These are phyloP conservation scores for Augiades crinisus DNA, from an alignment of 2,888 invertebrate genomes.

Conservation along the genomic window DNA sequence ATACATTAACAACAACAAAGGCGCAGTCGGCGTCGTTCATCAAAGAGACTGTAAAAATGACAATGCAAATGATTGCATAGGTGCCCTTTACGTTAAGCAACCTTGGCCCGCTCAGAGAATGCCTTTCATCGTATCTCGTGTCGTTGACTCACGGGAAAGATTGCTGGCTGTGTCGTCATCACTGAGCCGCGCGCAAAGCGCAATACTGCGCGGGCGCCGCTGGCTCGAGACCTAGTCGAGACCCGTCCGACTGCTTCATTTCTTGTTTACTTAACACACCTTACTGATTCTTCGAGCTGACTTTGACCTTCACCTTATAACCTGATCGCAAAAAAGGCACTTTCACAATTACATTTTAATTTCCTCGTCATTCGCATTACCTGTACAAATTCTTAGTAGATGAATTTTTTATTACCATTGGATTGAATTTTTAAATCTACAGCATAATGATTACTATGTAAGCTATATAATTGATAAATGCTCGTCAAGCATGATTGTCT, in stretches of 20 bases:
- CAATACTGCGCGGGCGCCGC: conserved; percentile 2
- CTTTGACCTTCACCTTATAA: conserved; percentile 24
- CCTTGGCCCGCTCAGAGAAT: conserved; percentile 48
- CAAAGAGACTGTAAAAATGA: conserved; percentile 6
- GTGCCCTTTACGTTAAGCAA: conserved; percentile 31
- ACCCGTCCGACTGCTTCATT: not conserved
- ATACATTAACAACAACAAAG: not conserved
- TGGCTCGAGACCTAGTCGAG: not conserved
- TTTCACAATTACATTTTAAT: not conserved
- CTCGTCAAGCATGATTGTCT: not conserved
- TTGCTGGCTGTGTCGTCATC: conserved; percentile 21
- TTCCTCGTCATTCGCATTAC: not conserved
- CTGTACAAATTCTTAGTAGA: not conserved
- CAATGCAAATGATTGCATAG: conserved; percentile 14
- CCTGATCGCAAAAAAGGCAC: not conserved
- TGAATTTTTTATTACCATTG: not conserved
- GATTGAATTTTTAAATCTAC: conserved; percentile 5
- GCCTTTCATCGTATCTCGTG: conserved; percentile 42
- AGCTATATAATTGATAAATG: not conserved
- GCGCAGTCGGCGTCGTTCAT: not conserved
- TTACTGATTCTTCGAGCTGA: conserved; percentile 2
- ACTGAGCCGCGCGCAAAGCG: not conserved
- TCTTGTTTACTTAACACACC: conserved; percentile 3
- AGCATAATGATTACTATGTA: not conserved
- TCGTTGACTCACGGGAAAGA: conserved; percentile 35